Conservation (phyloP, 2,113 vertebrate species). For the Dicerorhinus sumatrensis region DNA sequence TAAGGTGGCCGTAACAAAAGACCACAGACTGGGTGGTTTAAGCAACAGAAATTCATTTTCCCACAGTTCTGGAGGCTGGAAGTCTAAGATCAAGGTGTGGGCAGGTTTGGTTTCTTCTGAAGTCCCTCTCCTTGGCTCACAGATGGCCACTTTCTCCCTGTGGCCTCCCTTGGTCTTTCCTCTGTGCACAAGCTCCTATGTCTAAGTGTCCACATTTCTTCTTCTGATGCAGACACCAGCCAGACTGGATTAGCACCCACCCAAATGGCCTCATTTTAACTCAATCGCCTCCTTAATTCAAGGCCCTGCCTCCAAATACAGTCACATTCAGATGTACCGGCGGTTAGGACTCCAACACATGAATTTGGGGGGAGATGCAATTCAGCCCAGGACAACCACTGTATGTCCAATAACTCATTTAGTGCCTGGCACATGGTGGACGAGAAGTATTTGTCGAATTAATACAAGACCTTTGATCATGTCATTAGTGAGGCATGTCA, state of each 20-base stretch:
- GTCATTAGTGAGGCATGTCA: not conserved
- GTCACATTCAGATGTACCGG: not conserved
- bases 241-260: not conserved
- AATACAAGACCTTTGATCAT: not conserved
- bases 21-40: not conserved
- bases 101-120: not conserved
- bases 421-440: not conserved
- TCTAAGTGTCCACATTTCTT: too few species aligned
- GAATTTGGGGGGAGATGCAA: not conserved
- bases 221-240: not conserved
- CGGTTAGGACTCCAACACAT: not conserved
- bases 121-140: not conserved
- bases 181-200: rapidly evolving
- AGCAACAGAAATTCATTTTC: not conserved
- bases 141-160: not conserved
- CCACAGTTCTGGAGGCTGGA: not conserved
- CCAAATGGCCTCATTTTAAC: not conserved
- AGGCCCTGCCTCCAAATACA: not conserved
- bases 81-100: not conserved
- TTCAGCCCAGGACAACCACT: not conserved
- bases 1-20: not conserved
- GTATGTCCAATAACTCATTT: not conserved
- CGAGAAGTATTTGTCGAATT: not conserved
- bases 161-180: not conserved
- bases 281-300: not conserved